Conservation (phyloP, 2,797 vertebrate genomes). For the Ficedula albicollis region DNA sequence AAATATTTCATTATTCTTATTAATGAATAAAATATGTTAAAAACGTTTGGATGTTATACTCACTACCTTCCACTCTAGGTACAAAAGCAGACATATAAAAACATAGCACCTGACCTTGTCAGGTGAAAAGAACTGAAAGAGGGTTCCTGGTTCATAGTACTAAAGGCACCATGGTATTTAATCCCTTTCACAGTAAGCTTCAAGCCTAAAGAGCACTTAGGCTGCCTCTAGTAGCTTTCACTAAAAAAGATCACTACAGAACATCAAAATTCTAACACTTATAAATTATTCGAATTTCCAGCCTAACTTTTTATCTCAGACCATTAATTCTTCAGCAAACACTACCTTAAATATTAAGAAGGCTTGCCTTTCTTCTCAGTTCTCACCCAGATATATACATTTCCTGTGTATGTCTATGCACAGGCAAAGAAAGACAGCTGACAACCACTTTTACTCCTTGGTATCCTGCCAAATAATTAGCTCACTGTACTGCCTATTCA, state of each 20-base stretch:
- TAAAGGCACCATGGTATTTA: neutral
- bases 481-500: neutral
- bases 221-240: neutral
- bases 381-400: neutral
- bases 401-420: neutral
- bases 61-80: neutral
- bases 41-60: neutral
- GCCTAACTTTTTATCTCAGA: neutral
- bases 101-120: neutral
- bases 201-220: neutral
- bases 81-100: constrained; percentile 30
- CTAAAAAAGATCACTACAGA: neutral
- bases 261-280: neutral
- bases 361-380: neutral
- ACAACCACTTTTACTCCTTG: neutral
- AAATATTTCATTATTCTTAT: neutral
- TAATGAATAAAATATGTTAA: constrained; percentile 1
- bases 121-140: neutral
- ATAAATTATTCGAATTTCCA: neutral
- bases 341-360: neutral
- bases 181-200: neutral
- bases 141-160: neutral
- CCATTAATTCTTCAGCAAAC: neutral
- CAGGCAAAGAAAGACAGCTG: neutral
- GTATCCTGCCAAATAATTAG: neutral